Conservation (phyloP, 2,888 invertebrate species). For the Drosophila paramelanica region DNA sequence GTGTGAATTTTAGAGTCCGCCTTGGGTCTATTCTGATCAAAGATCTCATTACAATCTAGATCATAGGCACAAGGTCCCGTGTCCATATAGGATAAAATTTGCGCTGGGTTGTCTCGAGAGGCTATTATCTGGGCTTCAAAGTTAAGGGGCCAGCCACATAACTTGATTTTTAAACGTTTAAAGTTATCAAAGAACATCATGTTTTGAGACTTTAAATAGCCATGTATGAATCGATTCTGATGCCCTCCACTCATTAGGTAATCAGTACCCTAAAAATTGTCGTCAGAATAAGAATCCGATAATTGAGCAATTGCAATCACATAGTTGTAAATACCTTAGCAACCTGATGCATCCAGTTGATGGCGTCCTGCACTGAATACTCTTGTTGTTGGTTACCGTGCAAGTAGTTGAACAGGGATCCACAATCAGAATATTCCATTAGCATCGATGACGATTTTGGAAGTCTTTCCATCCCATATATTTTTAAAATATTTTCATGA, state of each 20-base stretch:
- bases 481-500: no score
- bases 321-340: not conserved
- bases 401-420: no score
- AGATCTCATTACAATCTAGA: no score
- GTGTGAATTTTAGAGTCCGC: no score
- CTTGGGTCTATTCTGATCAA: no score
- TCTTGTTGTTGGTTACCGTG: not conserved
- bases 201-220: slow-evolving; percentile 7
- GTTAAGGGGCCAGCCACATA: not conserved
- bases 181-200: no score
- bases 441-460: no score
- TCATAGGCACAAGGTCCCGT: no score
- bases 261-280: not conserved
- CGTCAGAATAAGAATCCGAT: not conserved
- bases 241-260: not conserved
- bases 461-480: no score
- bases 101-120: not conserved
- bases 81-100: no score
- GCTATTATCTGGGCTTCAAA: not conserved
- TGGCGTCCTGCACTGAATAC: not conserved
- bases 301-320: not conserved
- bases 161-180: slow-evolving; percentile 4
- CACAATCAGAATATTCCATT: no score
- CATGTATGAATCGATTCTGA: not conserved
- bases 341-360: not conserved